phyloP scores from a whole-genome alignment of 2,888 invertebrate genomes.

The Cheilosia scutellata region DNA sequence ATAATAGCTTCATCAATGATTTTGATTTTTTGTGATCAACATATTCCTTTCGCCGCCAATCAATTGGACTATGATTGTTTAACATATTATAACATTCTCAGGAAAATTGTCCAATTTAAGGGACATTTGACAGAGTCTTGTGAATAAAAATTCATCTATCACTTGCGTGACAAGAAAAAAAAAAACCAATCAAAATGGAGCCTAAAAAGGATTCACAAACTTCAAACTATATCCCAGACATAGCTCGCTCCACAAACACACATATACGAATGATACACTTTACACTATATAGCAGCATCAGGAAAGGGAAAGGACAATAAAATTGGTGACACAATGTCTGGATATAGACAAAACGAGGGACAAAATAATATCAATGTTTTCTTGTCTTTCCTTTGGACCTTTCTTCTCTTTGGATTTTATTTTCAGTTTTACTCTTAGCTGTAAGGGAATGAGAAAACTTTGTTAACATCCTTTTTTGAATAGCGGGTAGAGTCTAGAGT shows the following conservation, averaged over 20 bases:
- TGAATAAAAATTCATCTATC: slow-evolving; percentile 16
- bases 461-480: slow-evolving; percentile 59
- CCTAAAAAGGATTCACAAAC: slow-evolving; percentile 44
- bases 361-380: slow-evolving; percentile 73
- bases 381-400: slow-evolving; percentile 47
- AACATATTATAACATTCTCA: slow-evolving; percentile 44
- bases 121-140: slow-evolving; percentile 29
- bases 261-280: slow-evolving; percentile 49
- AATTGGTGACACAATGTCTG: slow-evolving; percentile 74
- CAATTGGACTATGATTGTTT: slow-evolving; percentile 57
- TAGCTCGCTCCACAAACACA: slow-evolving; percentile 24
- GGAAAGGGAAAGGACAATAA: slow-evolving; percentile 72
- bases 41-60: slow-evolving; percentile 47
- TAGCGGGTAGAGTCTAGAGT: not conserved
- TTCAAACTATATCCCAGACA: slow-evolving; percentile 34
- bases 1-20: slow-evolving; percentile 49
- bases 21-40: slow-evolving; percentile 18
- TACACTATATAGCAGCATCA: slow-evolving; percentile 33
- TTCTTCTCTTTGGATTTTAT: slow-evolving; percentile 23
- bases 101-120: slow-evolving; percentile 52
- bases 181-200: slow-evolving; percentile 34
- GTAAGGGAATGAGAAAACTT: slow-evolving; percentile 43
- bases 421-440: slow-evolving; percentile 28
- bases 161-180: not conserved
- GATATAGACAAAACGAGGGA: slow-evolving; percentile 71